Evolutionary conservation across 2,888 invertebrate genomes (phyloP).

Genomic region (Dasysyrphus tricinctus): DNA sequence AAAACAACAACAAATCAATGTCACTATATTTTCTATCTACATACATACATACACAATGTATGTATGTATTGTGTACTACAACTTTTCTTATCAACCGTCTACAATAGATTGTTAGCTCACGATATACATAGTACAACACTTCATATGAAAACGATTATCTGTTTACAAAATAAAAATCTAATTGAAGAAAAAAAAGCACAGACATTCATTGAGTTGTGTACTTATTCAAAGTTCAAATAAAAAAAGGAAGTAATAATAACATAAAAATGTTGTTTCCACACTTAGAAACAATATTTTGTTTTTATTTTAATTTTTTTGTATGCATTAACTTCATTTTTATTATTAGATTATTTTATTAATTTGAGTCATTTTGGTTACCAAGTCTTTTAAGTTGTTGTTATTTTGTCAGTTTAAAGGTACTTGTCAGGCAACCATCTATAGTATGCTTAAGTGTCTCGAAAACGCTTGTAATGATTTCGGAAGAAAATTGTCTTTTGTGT

Average conservation of each 20-base stretch:
- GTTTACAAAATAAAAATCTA: slow-evolving; percentile 24
- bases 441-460: too few relatives aligned
- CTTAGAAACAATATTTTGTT: slow-evolving; percentile 35
- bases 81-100: slow-evolving; percentile 57
- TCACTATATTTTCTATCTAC: not conserved
- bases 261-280: not conserved
- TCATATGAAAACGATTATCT: slow-evolving; percentile 53
- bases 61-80: too few relatives aligned
- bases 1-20: not conserved
- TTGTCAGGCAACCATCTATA: too few relatives aligned
- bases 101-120: slow-evolving; percentile 44
- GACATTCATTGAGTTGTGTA: slow-evolving; percentile 3
- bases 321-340: not conserved
- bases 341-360: not conserved
- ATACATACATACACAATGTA: too few relatives aligned
- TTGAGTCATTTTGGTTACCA: not conserved
- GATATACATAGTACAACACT: slow-evolving; percentile 37
- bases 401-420: too few relatives aligned
- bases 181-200: slow-evolving; percentile 13
- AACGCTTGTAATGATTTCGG: too few relatives aligned
- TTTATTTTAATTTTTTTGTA: not conserved
- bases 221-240: slow-evolving; percentile 50
- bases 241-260: slow-evolving; percentile 35
- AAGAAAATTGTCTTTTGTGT: too few relatives aligned
- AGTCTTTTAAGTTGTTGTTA: not conserved